These are phyloP conservation scores for Phoxinus dragarum DNA, from an alignment of 2,797 vertebrate species.

Conservation along the genomic window DNA sequence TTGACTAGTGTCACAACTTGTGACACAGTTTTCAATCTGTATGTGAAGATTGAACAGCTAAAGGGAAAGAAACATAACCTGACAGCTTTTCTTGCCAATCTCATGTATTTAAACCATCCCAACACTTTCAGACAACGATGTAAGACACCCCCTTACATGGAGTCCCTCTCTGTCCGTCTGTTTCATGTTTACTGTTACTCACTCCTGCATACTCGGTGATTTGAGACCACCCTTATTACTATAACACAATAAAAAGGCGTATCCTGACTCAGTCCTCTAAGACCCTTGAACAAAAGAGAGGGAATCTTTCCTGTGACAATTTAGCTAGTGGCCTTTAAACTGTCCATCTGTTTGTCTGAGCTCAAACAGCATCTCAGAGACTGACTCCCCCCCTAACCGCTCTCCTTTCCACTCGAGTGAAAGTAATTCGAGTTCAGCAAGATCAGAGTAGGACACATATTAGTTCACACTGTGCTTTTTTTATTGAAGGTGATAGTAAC, in stretches of 20 bases:
- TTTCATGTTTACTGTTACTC: slow-evolving; percentile 4
- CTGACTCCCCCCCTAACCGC: slow-evolving; percentile 71
- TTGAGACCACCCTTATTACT: not conserved
- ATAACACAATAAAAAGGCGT: slow-evolving; percentile 17
- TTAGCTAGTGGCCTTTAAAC: slow-evolving; percentile 84
- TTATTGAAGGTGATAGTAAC: slow-evolving; percentile 29
- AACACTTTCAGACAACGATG: not conserved
- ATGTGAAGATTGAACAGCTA: not conserved
- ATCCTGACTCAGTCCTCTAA: slow-evolving; percentile 53
- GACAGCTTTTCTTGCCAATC: not conserved
- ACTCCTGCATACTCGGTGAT: not conserved
- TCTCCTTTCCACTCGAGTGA: slow-evolving; percentile 67
- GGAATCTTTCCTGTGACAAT: slow-evolving; percentile 84
- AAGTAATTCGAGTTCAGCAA: slow-evolving; percentile 61
- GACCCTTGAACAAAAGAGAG: slow-evolving; percentile 73
- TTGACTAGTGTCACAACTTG: too few relatives aligned
- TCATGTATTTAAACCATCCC: not conserved
- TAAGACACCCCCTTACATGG: slow-evolving; percentile 21
- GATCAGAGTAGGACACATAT: slow-evolving; percentile 53
- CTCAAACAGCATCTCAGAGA: slow-evolving; percentile 68
- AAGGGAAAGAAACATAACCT: not conserved
- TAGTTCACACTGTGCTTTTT: slow-evolving; percentile 43
- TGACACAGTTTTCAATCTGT: not conserved
- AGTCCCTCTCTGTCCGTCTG: not conserved
- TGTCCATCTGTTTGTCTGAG: slow-evolving; percentile 84